phyloP scores from a whole-genome alignment of 2,113 vertebrate species.

The Ciconia boyciana region DNA sequence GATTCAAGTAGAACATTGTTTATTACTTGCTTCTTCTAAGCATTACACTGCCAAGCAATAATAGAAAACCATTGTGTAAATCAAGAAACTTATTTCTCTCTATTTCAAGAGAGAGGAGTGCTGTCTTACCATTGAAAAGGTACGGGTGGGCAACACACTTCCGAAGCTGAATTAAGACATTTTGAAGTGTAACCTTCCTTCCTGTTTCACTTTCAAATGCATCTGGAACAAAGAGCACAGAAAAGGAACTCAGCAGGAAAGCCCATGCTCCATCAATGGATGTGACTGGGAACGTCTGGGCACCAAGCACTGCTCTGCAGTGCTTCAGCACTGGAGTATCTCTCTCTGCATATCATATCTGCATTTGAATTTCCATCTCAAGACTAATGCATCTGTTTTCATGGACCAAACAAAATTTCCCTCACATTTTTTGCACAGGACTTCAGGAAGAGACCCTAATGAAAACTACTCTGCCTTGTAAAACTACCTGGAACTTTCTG shows the following conservation, averaged over 20 bases:
- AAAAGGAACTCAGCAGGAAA: not conserved
- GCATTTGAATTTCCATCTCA: not conserved
- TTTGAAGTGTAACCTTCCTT: conserved; percentile 83
- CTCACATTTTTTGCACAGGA: not conserved
- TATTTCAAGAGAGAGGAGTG: not conserved
- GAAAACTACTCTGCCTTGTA: not conserved
- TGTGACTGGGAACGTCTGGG: not conserved
- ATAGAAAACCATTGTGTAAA: not conserved
- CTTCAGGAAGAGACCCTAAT: not conserved
- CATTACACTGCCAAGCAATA: not conserved
- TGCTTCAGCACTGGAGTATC: not conserved
- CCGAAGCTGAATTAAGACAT: conserved; percentile 87
- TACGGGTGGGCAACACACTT: conserved; percentile 94
- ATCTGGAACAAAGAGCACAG: conserved; percentile 69
- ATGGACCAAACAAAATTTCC: not conserved
- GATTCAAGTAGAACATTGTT: not conserved
- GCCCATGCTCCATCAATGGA: not conserved
- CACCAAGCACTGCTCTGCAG: not conserved
- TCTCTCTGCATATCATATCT: not conserved
- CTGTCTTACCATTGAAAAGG: conserved; percentile 85
- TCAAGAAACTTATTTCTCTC: not conserved
- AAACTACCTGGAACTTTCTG: not conserved
- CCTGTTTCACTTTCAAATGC: conserved; percentile 81
- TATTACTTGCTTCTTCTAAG: not conserved
- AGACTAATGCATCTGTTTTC: not conserved